phyloP scores from a whole-genome alignment of 1,140 invertebrate genomes.

The Sycophaga agraensis region DNA sequence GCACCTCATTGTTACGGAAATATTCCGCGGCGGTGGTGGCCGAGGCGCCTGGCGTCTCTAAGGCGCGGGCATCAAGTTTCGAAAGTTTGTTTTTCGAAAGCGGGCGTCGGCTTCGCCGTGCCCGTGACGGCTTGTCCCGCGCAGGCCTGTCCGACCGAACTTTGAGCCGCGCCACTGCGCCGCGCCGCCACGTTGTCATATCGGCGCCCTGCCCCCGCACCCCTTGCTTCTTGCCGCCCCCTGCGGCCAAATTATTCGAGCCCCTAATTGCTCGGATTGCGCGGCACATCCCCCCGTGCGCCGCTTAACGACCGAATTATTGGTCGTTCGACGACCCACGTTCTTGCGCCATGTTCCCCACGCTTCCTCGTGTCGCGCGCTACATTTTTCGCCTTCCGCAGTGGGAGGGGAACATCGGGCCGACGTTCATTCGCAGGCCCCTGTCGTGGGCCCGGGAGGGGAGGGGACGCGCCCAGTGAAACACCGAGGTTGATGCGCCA shows the following conservation, averaged over 20 bases:
- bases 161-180: constrained; percentile 24
- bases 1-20: too few relatives aligned
- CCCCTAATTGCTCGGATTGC: constrained; percentile 6
- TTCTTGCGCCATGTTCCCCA: not conserved
- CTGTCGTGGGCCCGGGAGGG: not conserved
- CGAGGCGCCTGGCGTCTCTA: not conserved
- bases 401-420: too few relatives aligned
- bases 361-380: too few relatives aligned
- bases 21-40: too few relatives aligned
- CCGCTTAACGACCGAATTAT: constrained; percentile 1
- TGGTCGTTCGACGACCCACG: not conserved
- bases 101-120: too few relatives aligned
- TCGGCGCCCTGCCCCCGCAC: not conserved
- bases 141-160: constrained; percentile 21
- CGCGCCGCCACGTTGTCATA: constrained; percentile 10
- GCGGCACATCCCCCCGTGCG: not conserved
- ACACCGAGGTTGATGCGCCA: constrained; percentile 23
- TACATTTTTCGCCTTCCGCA: too few relatives aligned
- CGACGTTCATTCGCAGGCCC: not conserved
- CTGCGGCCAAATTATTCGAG: too few relatives aligned
- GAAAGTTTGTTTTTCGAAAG: constrained; percentile 26
- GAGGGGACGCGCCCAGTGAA: not conserved
- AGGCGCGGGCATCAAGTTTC: constrained; percentile 13
- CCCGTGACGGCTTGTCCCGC: constrained; percentile 19
- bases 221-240: constrained; percentile 3